Conservation (phyloP, 2,797 vertebrate species). For the Lacerta agilis region DNA sequence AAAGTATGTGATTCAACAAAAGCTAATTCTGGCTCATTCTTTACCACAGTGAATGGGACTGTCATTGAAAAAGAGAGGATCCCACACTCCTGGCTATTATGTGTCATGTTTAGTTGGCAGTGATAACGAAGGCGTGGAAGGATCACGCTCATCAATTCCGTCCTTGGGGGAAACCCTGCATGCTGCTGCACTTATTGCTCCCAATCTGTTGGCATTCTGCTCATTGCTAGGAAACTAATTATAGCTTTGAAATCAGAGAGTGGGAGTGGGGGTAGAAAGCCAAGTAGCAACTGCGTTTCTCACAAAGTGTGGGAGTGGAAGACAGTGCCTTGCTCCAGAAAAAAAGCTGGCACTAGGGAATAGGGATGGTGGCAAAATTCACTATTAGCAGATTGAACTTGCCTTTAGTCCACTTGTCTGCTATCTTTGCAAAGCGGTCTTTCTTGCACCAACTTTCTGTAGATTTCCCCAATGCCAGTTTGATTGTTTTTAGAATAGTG, state of each 20-base stretch:
- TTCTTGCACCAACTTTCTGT: no score
- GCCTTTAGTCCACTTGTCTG: no score
- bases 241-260: conserved; percentile 15
- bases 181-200: not conserved
- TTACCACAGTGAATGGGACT: not conserved
- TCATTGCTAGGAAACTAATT: conserved; percentile 15
- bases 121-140: not conserved
- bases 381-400: no score
- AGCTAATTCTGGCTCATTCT: conserved; percentile 10
- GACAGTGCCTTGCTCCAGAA: not conserved
- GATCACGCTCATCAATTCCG: not conserved
- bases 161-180: not conserved
- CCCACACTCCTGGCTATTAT: not conserved
- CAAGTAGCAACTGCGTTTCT: not conserved
- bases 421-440: no score
- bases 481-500: no score
- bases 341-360: not conserved
- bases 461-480: no score
- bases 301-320: not conserved
- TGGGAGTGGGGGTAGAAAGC: not conserved
- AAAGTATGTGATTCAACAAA: not conserved
- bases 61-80: not conserved
- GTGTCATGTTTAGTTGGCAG: not conserved
- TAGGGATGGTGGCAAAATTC: no score
- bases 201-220: not conserved